Base-by-base conservation (phyloP, 2,888 invertebrate genomes). In the Smittia sp. region DNA sequence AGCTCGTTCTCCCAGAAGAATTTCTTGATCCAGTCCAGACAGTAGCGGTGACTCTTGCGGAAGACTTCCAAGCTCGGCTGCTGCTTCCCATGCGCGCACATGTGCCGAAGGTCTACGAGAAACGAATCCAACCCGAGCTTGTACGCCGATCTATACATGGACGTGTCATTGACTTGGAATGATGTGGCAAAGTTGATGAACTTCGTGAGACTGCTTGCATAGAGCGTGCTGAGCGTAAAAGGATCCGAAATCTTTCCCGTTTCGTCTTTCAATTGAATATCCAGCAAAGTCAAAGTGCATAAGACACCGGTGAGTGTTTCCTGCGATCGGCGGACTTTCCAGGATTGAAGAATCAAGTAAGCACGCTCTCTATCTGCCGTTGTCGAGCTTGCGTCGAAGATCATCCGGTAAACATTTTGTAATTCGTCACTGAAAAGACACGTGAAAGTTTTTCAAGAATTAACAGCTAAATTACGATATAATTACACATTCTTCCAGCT, bases 61-160 rank as follows among this genome's bases (percentile, higher is more conserved):
- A 82, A 75, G 0, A 82, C 76, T 1, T 78, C 76, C 0, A 79
- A 73, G 0, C 80, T 78, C 0, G 82, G 82, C 66, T 81, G 74
- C 1, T 76, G 76, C 38, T 80, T 81, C 0, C 82, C 82, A 74
- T 83, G 82, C 0, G 82, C 79, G 75, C 83, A 82, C 15, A 82
- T 75, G 67, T 83, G 83, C 1, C 82, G 76, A 11, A 83, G 75
- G 74, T 83, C 82, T 0, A 83, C 81, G 0, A 83, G 79, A 75
- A 82, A 83, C 1, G 81, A 79, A 7, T 79, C 78, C n/a, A 83
- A 74, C 0, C 81, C 81, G 4, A 83, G 76, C 68, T 80, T 75
- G 2, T 76, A 77, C 0, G 82, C 82, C 0, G 80, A 81, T 0
- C 78, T 79, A 62, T 83, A 83, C 82, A 83, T 82, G 46, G 80